Evolutionary conservation across 92 coral and sea anemone genomes (phyloP), one percentile per base, ranked within the genome.

Genomic region (Isaurus tuberculatus): DNA sequence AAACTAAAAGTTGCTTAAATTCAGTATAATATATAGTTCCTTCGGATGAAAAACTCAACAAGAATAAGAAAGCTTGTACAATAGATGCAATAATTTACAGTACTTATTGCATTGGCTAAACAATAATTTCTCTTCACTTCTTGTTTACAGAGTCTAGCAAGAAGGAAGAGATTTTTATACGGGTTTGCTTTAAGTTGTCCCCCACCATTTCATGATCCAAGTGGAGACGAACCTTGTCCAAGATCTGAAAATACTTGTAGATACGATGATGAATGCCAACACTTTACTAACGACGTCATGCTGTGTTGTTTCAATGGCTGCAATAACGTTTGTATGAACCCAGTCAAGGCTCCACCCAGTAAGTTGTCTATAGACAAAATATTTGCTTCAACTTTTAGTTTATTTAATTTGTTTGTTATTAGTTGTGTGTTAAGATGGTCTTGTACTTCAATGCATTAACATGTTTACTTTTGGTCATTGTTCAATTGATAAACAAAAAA

Each of bases 251-350:
- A 31, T 9, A 77, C 70, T 4, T 77, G 82, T 77, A 69, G 82
- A 15, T 77, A 57, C 29, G 82, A 77, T 30, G 82, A 77, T 5
- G 82, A 77, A 43, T 77, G 82, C 6, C 66, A 71, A 20, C 32
- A 51, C 68, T 57, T 19, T 11, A n/a, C n/a, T n/a, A 49, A 37
- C 7, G 36, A 37, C 0, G 48, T 55, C 51, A 23, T 32, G 70
- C 69, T 77, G 70, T 77, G 82, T 9, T 77, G 82, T 37, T 77
- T 34, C 33, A 26, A 77, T 13, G 82, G 82, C 33, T 77, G 82
- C 44, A 32, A 77, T 34, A 60, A 77, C 22, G 48, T 77, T 26
- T 77, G 82, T 17, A 58, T 32, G 70, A 64, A 57, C 19, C 48
- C 70, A 5, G 55, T 77, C 32, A 23, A 16, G 68, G 69, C 70